Evolutionary conservation across 2,888 invertebrate genomes (phyloP).

Genomic region (Clusia tigrina): DNA sequence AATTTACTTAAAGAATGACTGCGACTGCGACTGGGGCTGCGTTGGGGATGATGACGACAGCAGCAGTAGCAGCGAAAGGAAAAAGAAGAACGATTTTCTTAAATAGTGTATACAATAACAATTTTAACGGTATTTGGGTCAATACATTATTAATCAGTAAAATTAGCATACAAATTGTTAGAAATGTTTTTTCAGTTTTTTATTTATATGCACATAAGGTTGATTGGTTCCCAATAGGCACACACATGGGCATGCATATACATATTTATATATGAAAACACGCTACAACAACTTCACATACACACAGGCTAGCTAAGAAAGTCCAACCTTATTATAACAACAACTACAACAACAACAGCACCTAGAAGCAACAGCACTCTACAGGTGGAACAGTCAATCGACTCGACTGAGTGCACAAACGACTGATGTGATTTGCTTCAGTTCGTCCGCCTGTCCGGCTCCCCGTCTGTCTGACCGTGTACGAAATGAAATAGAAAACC

Average conservation of each 20-base stretch:
- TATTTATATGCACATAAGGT: no score
- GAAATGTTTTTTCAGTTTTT: slow-evolving; percentile 32
- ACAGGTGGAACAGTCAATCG: no score
- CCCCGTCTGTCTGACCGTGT: background rate
- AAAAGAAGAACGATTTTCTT: no score
- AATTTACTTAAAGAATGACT: no score
- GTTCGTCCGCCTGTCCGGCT: background rate
- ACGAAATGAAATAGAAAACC: slow-evolving; percentile 42
- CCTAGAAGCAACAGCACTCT: slow-evolving; percentile 31
- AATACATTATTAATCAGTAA: slow-evolving; percentile 59
- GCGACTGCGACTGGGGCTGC: no score
- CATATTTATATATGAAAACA: no score
- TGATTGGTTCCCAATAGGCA: slow-evolving; percentile 34
- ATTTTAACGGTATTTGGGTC: slow-evolving; percentile 60
- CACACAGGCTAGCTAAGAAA: background rate
- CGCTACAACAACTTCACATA: background rate
- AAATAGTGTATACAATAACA: slow-evolving; percentile 48
- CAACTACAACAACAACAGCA: slow-evolving; percentile 11
- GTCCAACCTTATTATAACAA: no score
- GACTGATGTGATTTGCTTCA: no score
- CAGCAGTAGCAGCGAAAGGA: no score
- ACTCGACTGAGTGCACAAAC: no score
- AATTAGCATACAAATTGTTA: slow-evolving; percentile 54
- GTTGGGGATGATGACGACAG: no score
- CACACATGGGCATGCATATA: no score